Conservation (phyloP, 92 coral and sea anemone species). For the Heliopora coerulea region DNA sequence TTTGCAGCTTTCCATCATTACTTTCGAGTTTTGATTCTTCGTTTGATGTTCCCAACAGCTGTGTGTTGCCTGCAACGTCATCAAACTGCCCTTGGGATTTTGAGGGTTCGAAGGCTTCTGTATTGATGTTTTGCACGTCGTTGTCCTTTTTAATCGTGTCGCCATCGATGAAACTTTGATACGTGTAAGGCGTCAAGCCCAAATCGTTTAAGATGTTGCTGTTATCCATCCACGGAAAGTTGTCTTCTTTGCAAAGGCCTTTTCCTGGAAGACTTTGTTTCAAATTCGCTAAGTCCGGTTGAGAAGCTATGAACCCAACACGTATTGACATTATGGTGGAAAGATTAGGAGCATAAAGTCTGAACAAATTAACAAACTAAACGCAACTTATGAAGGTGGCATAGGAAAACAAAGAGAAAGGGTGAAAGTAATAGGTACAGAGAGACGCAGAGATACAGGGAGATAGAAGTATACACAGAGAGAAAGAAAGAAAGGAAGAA, state of each 20-base stretch:
- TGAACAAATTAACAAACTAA: too few relatives aligned
- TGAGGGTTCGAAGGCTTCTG: background rate
- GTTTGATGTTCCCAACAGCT: background rate
- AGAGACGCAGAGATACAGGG: background rate
- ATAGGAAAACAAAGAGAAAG: background rate
- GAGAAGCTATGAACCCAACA: background rate
- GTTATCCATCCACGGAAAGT: background rate
- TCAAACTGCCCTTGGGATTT: background rate
- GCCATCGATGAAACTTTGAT: conserved; percentile 40
- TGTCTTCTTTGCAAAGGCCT: background rate
- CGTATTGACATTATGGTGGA: too few relatives aligned
- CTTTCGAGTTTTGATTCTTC: background rate
- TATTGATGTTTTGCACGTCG: background rate
- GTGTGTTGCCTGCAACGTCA: background rate
- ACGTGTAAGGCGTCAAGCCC: background rate
- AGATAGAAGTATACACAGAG: background rate
- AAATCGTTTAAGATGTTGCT: background rate
- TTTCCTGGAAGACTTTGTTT: too few relatives aligned
- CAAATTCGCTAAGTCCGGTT: too few relatives aligned
- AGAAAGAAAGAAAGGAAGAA: background rate
- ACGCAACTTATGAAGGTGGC: too few relatives aligned
- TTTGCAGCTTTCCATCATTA: background rate
- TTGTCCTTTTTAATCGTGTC: conserved; percentile 5
- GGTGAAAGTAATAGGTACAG: background rate
- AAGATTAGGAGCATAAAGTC: too few relatives aligned